These are phyloP conservation scores for Patella depressa DNA, from an alignment of 2,888 invertebrate species.

Conservation along the genomic window DNA sequence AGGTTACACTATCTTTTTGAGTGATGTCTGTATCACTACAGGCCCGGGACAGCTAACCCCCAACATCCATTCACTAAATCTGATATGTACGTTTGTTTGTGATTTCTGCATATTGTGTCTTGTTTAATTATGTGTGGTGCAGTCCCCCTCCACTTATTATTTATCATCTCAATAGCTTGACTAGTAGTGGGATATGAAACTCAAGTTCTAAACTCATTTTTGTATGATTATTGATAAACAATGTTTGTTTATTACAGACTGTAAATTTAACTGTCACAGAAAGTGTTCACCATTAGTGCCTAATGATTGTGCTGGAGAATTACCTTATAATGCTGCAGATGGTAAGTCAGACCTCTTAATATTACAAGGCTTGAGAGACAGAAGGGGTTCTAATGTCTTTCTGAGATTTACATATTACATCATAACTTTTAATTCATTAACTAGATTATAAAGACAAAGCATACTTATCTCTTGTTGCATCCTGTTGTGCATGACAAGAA, in stretches of 20 bases:
- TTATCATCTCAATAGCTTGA: neutral
- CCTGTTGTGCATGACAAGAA: too few species aligned
- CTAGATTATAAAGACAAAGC: too few species aligned
- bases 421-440: neutral
- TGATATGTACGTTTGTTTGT: neutral
- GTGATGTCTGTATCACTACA: too few species aligned
- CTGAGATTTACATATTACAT: neutral
- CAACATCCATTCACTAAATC: too few species aligned
- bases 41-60: too few species aligned
- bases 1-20: neutral
- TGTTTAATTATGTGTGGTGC: neutral
- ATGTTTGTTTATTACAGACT: slow-evolving; percentile 78
- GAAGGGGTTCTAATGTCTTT: neutral
- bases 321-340: slow-evolving; percentile 47
- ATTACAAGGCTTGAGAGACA: too few species aligned
- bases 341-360: slow-evolving; percentile 40
- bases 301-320: slow-evolving; percentile 85
- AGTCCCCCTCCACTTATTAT: neutral
- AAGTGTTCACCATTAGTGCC: slow-evolving; percentile 94
- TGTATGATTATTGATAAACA: neutral
- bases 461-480: too few species aligned
- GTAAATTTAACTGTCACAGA: slow-evolving; percentile 98
- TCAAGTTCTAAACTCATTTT: neutral
- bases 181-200: neutral
- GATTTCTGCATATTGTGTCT: neutral